A percentile compares a stretch with the other conserved stretches of the same genome.
These are phyloP conservation scores for Bucco capensis DNA, from an alignment of 2,113 vertebrate species.

Conservation along the genomic window DNA sequence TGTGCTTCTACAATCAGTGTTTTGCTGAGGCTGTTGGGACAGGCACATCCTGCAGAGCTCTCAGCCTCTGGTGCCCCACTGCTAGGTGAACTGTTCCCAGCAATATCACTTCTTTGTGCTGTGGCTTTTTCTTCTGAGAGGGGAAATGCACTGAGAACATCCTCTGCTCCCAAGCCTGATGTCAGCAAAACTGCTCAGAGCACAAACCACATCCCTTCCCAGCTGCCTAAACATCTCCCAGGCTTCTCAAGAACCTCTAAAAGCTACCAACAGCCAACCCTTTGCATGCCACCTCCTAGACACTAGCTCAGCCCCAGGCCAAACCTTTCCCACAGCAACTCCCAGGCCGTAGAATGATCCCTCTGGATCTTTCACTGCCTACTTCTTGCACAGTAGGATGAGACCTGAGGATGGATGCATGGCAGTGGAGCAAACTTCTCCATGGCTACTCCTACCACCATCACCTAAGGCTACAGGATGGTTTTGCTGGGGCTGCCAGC, in stretches of 20 bases:
- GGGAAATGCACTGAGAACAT: background rate
- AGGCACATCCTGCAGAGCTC: background rate
- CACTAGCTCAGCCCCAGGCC: background rate
- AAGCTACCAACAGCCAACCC: background rate
- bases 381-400: background rate
- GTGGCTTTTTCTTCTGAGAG: background rate
- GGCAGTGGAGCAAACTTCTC: background rate
- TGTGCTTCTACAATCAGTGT: background rate
- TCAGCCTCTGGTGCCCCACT: accelerated
- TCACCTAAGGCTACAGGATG: background rate
- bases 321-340: background rate
- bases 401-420: background rate
- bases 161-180: background rate
- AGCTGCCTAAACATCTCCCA: background rate
- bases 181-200: background rate
- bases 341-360: background rate
- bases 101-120: background rate
- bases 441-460: accelerated
- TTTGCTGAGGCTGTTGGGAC: background rate
- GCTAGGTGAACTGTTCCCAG: background rate
- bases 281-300: background rate
- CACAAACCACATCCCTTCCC: background rate
- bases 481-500: background rate
- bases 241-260: background rate
- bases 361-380: background rate